Evolutionary conservation across 2,888 invertebrate species (phyloP).

Genomic region (Ecliptopera silaceata): DNA sequence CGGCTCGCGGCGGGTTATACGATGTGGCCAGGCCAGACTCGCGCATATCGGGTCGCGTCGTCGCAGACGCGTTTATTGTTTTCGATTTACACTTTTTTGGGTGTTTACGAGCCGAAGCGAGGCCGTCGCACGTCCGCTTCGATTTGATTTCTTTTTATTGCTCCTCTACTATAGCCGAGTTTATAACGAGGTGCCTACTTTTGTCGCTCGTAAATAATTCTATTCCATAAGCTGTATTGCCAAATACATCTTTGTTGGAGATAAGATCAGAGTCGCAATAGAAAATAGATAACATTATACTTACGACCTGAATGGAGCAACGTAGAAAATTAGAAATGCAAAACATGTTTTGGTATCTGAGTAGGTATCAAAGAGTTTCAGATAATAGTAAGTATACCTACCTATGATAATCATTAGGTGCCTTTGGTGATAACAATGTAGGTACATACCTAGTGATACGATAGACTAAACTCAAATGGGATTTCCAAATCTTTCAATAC

Average conservation of each 20-base stretch:
- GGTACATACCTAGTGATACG: no score
- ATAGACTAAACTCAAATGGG: no score
- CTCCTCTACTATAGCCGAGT: slow-evolving; percentile 42
- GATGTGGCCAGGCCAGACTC: slow-evolving; percentile 56
- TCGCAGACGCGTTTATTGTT: slow-evolving; percentile 75
- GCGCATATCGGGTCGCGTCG: slow-evolving; percentile 40
- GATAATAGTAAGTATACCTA: no score
- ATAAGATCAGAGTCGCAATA: slow-evolving; percentile 39
- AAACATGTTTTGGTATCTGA: slow-evolving; percentile 35
- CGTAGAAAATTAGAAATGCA: slow-evolving; percentile 22
- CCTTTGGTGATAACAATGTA: no score
- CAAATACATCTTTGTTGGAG: slow-evolving; percentile 37
- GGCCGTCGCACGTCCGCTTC: slow-evolving; percentile 72
- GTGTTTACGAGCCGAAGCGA: slow-evolving; percentile 71
- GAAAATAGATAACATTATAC: slow-evolving; percentile 35
- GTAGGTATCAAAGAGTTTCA: background rate
- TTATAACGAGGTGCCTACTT: slow-evolving; percentile 43
- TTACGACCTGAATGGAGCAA: slow-evolving; percentile 41
- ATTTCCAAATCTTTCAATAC: no score
- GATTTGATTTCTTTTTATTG: slow-evolving; percentile 63
- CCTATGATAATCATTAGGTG: no score
- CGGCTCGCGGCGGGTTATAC: slow-evolving; percentile 43
- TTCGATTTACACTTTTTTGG: slow-evolving; percentile 74
- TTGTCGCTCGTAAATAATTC: slow-evolving; percentile 33
- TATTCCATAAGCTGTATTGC: slow-evolving; percentile 32